Evolutionary conservation across 2,888 invertebrate genomes (phyloP).

Genomic region (Seira musarum): DNA sequence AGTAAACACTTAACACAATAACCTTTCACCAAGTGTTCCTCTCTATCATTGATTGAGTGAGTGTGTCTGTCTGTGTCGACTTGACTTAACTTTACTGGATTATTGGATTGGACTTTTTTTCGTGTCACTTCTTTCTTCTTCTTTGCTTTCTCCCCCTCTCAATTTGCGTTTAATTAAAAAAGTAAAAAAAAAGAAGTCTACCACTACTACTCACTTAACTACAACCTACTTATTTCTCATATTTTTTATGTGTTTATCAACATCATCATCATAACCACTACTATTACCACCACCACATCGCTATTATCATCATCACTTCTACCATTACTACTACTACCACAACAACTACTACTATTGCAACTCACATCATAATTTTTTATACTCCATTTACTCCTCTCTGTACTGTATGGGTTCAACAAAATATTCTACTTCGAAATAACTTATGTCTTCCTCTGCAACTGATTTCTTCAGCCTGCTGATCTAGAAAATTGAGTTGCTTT

Average conservation of each 20-base stretch:
- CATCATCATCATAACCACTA: not conserved
- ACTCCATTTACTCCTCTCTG: not conserved
- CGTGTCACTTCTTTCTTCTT: not conserved
- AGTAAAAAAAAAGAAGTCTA: not conserved
- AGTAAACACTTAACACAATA: conserved; percentile 20
- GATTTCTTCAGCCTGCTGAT: conserved; percentile 13
- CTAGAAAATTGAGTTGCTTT: not conserved
- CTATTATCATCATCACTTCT: not conserved
- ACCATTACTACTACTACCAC: too few relatives aligned
- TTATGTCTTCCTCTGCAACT: conserved; percentile 17
- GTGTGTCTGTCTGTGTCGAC: conserved; percentile 11
- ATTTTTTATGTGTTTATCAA: too few relatives aligned
- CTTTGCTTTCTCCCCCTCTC: not conserved
- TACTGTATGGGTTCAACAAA: conserved; percentile 5
- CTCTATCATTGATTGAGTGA: conserved; percentile 1
- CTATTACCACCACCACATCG: not conserved
- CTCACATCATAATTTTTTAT: too few relatives aligned
- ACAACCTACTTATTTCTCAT: too few relatives aligned
- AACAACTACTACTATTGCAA: too few relatives aligned
- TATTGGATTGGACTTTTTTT: not conserved
- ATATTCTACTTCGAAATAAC: not conserved
- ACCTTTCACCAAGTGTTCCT: conserved; percentile 17
- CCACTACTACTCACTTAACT: not conserved
- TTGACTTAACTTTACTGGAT: not conserved
- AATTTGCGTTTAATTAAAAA: not conserved